These are phyloP conservation scores for Hirtodrosophila cameraria DNA, from an alignment of 2,888 invertebrate genomes.

Conservation along the genomic window DNA sequence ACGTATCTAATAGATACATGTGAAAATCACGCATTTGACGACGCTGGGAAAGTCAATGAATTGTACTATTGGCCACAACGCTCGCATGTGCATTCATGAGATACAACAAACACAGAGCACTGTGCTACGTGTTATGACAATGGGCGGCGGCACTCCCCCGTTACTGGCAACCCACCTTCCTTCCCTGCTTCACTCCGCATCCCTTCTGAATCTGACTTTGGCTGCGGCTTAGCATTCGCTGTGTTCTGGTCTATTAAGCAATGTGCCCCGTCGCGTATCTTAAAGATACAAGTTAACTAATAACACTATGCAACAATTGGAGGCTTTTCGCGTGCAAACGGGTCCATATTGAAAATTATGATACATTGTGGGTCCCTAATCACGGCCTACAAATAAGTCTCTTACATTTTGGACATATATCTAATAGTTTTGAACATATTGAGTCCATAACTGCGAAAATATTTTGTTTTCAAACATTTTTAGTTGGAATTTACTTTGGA, in stretches of 20 bases:
- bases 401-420: no score
- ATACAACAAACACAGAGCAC: slow-evolving; percentile 47
- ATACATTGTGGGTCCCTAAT: no score
- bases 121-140: slow-evolving; percentile 75
- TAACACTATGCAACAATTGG: slow-evolving; percentile 71
- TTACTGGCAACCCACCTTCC: no score
- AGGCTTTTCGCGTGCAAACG: no score
- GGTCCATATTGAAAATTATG: no score
- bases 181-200: background rate
- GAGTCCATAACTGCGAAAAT: no score
- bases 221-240: slow-evolving; percentile 23
- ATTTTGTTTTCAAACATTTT: no score
- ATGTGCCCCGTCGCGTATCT: slow-evolving; percentile 66
- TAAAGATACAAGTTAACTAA: slow-evolving; percentile 80
- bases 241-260: slow-evolving; percentile 76
- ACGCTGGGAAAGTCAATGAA: slow-evolving; percentile 76
- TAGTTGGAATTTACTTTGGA: no score
- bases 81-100: slow-evolving; percentile 61
- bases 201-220: background rate
- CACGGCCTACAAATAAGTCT: no score
- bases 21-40: slow-evolving; percentile 80
- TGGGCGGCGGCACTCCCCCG: slow-evolving; percentile 41
- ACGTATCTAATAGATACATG: slow-evolving; percentile 81
- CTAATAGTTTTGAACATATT: no score
- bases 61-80: slow-evolving; percentile 68